Evolutionary conservation across 2,888 invertebrate genomes (phyloP).

Genomic region (Xylophagus ater): DNA sequence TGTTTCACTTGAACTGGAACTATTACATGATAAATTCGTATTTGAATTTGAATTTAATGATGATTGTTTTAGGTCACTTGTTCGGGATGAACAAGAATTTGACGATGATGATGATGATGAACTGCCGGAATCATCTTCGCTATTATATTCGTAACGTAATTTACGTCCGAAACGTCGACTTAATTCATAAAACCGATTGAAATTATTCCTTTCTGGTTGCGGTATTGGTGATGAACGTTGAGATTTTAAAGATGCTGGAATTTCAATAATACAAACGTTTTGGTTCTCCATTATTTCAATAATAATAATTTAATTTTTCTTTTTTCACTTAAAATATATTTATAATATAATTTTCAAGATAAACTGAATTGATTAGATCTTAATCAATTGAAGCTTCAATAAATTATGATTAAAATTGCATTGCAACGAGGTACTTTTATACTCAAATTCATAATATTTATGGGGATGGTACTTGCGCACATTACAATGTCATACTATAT

Average conservation of each 20-base stretch:
- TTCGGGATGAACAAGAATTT: slow-evolving; percentile 6
- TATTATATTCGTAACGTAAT: slow-evolving; percentile 37
- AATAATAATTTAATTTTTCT: too few species aligned
- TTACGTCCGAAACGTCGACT: slow-evolving; percentile 45
- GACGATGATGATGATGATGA: slow-evolving; percentile 32
- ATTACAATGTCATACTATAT: too few species aligned
- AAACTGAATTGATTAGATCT: not conserved
- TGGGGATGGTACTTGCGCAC: too few species aligned
- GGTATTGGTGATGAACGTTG: slow-evolving; percentile 37
- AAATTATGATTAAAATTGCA: not conserved
- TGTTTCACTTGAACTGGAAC: slow-evolving; percentile 49
- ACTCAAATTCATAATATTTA: too few species aligned
- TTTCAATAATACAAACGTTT: slow-evolving; percentile 10
- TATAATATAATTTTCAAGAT: not conserved
- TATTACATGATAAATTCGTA: slow-evolving; percentile 39
- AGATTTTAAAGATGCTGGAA: slow-evolving; percentile 8
- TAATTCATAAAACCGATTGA: slow-evolving; percentile 51
- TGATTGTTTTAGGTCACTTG: not conserved
- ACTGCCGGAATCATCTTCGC: slow-evolving; percentile 42
- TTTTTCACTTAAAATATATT: not conserved
- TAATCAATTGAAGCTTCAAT: not conserved
- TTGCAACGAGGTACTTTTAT: too few species aligned
- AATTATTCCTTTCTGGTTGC: slow-evolving; percentile 42
- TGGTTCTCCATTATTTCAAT: slow-evolving; percentile 13
- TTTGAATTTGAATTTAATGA: slow-evolving; percentile 31